Evolutionary conservation across 2,113 vertebrate genomes (phyloP).

Genomic region (Cheirogaleus medius): DNA sequence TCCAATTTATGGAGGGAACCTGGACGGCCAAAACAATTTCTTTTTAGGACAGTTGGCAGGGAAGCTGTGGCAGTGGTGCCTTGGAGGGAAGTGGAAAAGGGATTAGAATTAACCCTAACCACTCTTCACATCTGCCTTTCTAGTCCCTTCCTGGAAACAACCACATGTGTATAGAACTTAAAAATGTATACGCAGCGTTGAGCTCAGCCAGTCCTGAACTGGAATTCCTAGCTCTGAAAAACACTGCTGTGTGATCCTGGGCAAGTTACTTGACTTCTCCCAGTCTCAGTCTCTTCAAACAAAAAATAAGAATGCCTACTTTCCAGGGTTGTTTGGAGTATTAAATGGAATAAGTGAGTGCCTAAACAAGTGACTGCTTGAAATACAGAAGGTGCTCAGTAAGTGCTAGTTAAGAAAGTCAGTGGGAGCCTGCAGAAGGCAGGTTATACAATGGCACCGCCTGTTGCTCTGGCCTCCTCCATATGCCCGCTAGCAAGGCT

Average conservation of each 20-base stretch:
- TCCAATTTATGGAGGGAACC: constrained; percentile 63
- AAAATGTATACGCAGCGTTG: not conserved
- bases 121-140: not conserved
- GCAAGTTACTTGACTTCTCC: not conserved
- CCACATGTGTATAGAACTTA: not conserved
- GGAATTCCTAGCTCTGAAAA: not conserved
- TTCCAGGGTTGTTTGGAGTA: not conserved
- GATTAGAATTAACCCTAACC: not conserved
- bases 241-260: not conserved
- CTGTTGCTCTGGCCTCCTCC: not conserved
- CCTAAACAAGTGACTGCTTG: not conserved
- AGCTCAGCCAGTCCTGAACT: not conserved
- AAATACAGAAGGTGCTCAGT: not conserved
- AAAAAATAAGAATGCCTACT: not conserved
- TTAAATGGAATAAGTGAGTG: not conserved
- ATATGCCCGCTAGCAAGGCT: not conserved
- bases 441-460: not conserved
- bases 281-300: not conserved
- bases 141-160: not conserved
- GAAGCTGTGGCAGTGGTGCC: not conserved
- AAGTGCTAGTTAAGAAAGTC: not conserved
- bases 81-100: not conserved
- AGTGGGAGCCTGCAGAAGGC: not conserved
- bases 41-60: constrained; percentile 63
- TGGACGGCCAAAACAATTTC: constrained; percentile 53